A percentile compares a stretch with the other conserved stretches of the same genome.
These are phyloP conservation scores for Neuroterus valhalla DNA, from an alignment of 1,140 invertebrate genomes.

Conservation along the genomic window DNA sequence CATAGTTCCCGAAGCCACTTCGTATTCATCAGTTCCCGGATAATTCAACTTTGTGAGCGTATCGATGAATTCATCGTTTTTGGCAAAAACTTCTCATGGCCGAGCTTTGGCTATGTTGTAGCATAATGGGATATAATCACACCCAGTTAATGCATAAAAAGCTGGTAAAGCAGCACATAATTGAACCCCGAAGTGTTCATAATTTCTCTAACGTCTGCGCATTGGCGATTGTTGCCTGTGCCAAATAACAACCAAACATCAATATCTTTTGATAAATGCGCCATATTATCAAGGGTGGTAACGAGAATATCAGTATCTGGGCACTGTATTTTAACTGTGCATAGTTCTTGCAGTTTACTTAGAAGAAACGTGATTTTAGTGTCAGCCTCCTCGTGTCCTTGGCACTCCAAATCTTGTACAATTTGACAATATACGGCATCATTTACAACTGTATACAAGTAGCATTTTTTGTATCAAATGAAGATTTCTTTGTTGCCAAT, in stretches of 20 bases:
- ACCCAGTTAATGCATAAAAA: too few relatives aligned
- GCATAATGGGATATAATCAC: too few relatives aligned
- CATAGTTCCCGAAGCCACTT: too few relatives aligned
- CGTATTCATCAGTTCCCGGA: too few relatives aligned
- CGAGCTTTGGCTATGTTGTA: too few relatives aligned
- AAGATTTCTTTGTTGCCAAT: not conserved
- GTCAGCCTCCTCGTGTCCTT: not conserved
- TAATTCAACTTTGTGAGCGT: too few relatives aligned
- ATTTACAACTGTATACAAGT: not conserved
- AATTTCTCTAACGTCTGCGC: slow-evolving; percentile 50
- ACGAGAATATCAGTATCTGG: slow-evolving; percentile 61
- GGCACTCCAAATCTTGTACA: not conserved
- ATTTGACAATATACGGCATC: not conserved
- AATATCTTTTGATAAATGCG: slow-evolving; percentile 49
- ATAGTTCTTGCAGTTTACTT: not conserved
- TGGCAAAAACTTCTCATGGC: too few relatives aligned
- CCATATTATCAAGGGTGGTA: slow-evolving; percentile 60
- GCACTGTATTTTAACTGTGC: slow-evolving; percentile 46
- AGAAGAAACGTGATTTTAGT: not conserved
- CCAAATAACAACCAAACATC: slow-evolving; percentile 52
- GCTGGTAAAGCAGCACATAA: too few relatives aligned
- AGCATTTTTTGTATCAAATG: not conserved
- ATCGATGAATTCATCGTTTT: too few relatives aligned
- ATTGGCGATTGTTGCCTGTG: slow-evolving; percentile 53
- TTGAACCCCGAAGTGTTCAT: slow-evolving; percentile 5